These are phyloP conservation scores for Halesus radiatus DNA, from an alignment of 1,140 invertebrate genomes.

Conservation along the genomic window DNA sequence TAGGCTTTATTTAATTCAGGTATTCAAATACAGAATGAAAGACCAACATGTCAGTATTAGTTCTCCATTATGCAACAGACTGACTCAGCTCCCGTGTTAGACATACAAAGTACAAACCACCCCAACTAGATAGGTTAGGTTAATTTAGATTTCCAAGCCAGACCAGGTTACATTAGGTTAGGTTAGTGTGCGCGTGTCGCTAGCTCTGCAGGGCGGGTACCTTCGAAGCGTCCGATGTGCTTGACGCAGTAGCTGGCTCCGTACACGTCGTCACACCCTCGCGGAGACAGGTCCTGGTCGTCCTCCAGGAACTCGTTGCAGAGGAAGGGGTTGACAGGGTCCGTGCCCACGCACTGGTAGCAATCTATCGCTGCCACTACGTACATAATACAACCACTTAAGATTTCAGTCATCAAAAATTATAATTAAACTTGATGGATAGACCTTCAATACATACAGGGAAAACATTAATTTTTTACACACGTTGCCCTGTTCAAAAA, in stretches of 20 bases:
- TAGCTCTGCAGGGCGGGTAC: conserved; percentile 65
- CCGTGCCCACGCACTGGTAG: conserved; percentile 90
- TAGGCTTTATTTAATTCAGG: no score
- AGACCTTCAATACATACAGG: no score
- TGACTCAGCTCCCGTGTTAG: no score
- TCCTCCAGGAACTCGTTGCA: conserved; percentile 88
- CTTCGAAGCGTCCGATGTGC: conserved; percentile 94
- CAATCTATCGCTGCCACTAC: conserved; percentile 80
- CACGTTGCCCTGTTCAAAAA: no score
- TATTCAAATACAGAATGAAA: no score
- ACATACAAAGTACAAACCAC: no score
- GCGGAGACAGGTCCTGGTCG: conserved; percentile 75
- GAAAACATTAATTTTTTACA: no score
- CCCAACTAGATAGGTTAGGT: background rate
- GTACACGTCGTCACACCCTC: conserved; percentile 84
- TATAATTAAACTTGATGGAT: background rate
- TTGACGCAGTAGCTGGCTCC: conserved; percentile 93
- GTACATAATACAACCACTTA: background rate
- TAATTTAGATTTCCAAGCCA: background rate
- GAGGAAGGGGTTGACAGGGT: conserved; percentile 83
- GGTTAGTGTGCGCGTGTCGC: background rate
- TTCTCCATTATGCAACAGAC: no score
- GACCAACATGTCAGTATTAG: no score
- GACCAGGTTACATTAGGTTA: background rate
- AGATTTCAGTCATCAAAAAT: background rate